These are phyloP conservation scores for Agonum fuliginosum DNA, from an alignment of 2,888 invertebrate genomes.

Conservation along the genomic window DNA sequence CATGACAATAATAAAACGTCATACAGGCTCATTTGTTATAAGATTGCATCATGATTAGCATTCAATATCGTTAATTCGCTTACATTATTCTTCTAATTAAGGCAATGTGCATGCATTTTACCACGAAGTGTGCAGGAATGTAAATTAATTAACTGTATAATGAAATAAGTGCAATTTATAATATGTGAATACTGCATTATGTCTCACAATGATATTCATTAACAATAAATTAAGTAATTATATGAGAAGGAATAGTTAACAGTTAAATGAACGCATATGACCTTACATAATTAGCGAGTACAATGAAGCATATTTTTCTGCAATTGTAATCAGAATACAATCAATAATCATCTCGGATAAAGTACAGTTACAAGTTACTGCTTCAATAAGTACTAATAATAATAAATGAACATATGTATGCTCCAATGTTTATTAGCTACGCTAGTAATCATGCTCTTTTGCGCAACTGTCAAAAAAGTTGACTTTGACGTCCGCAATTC, in stretches of 20 bases:
- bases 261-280: conserved; percentile 19
- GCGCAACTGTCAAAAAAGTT: too few species aligned
- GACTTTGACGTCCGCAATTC: too few species aligned
- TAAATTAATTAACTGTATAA: conserved; percentile 17
- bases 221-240: conserved; percentile 26
- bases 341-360: background rate
- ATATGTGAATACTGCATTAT: background rate
- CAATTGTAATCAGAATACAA: background rate
- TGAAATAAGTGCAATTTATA: conserved; percentile 10
- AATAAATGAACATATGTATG: background rate
- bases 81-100: too few species aligned
- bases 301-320: background rate
- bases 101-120: too few species aligned
- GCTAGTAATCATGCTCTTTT: too few species aligned
- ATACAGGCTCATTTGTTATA: too few species aligned
- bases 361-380: too few species aligned
- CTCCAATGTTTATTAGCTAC: too few species aligned
- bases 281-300: conserved; percentile 9
- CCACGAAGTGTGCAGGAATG: background rate
- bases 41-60: too few species aligned
- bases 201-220: conserved; percentile 24
- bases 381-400: background rate
- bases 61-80: too few species aligned
- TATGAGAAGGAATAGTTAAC: conserved; percentile 1
- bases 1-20: too few species aligned